Percentiles rank a stretch among this genome's conserved stretches.
These are phyloP conservation scores for Adrianichthys oophorus DNA, from an alignment of 2,797 vertebrate genomes.

Conservation along the genomic window DNA sequence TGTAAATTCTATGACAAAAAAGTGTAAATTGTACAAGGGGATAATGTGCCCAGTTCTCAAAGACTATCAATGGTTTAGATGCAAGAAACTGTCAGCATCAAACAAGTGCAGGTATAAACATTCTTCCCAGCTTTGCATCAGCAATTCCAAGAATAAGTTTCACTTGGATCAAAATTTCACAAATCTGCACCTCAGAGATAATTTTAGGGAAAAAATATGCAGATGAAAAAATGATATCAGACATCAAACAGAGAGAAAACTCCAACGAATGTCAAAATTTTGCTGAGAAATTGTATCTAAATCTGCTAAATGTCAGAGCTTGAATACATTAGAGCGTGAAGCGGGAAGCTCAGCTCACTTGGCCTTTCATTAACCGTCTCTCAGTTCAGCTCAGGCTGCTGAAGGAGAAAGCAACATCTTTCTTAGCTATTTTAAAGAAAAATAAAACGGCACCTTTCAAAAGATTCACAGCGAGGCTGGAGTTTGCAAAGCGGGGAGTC, in stretches of 20 bases:
- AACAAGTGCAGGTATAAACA: too few species aligned
- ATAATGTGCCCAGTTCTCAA: too few species aligned
- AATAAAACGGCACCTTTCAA: background rate
- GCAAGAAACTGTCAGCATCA: too few species aligned
- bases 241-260: background rate
- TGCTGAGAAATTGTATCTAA: constrained; percentile 1
- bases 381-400: constrained; percentile 1
- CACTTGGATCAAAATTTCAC: too few species aligned
- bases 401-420: constrained; percentile 4
- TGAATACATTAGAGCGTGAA: constrained; percentile 24
- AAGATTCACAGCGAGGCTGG: background rate
- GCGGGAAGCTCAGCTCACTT: constrained; percentile 6
- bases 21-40: too few species aligned
- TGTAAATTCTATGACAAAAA: too few species aligned
- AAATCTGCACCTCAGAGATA: too few species aligned
- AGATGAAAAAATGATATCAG: background rate
- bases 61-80: too few species aligned
- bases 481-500: too few species aligned
- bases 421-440: constrained; percentile 6
- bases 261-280: background rate
- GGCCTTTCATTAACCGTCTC: constrained; percentile 23
- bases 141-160: too few species aligned
- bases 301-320: constrained; percentile 30
- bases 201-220: background rate
- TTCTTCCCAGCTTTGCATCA: too few species aligned